Percentiles rank a stretch among this genome's conserved stretches.
These are phyloP conservation scores for Sebastes alutus DNA, from an alignment of 2,797 vertebrate genomes.

Conservation along the genomic window DNA sequence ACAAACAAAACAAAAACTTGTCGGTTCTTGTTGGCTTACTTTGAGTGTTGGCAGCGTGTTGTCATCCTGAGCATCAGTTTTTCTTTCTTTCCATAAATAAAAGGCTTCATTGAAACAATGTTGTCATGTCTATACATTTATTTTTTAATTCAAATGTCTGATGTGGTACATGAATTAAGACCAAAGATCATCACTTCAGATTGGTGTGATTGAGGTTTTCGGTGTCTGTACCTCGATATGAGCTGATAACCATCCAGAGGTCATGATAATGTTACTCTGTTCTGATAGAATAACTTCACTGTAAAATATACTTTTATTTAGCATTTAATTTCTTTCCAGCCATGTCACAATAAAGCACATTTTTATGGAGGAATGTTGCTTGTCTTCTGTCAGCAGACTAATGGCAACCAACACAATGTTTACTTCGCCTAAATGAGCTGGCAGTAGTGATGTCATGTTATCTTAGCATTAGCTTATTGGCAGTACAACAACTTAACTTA, in stretches of 20 bases:
- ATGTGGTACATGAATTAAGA: constrained; percentile 27
- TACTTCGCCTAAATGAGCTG: neutral
- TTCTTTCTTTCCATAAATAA: constrained; percentile 73
- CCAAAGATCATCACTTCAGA: constrained; percentile 60
- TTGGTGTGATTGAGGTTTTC: constrained; percentile 17
- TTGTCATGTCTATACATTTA: constrained; percentile 26
- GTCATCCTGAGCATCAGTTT: constrained; percentile 57
- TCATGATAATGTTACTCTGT: constrained; percentile 41
- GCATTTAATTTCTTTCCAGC: constrained; percentile 60
- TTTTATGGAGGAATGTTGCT: constrained; percentile 60
- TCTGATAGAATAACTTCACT: constrained; percentile 21
- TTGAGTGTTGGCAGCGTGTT: constrained; percentile 47
- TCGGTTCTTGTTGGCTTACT: constrained; percentile 47
- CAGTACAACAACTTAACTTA: neutral
- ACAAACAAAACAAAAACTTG: neutral
- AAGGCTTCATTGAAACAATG: constrained; percentile 67
- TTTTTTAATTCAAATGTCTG: neutral
- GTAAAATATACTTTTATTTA: constrained; percentile 31
- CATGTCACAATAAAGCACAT: constrained; percentile 84
- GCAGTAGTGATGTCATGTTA: neutral
- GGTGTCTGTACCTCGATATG: constrained; percentile 2
- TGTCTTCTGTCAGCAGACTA: constrained; percentile 38
- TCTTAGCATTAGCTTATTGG: neutral
- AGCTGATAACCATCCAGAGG: neutral
- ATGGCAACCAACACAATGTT: neutral